Base-by-base conservation (phyloP, 1,140 invertebrate species). In the Drosophila kurseongensis region DNA sequence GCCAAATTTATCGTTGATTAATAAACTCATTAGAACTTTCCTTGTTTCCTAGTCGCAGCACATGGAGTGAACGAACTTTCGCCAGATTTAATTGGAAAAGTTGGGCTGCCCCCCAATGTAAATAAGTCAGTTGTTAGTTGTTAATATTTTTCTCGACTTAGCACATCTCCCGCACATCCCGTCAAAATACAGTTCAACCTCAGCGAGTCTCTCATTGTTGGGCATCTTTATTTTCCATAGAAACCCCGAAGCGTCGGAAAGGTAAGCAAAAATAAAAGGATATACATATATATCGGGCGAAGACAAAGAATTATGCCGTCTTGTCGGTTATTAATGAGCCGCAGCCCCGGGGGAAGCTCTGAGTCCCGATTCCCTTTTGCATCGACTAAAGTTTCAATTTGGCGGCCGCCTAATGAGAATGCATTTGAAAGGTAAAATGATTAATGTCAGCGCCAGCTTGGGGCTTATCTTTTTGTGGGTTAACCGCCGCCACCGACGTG, bases 11-110 rank as follows among this genome's bases (percentile, higher is more conserved):
- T 84, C 56, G 51, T 65, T 74, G 76, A 74, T 83, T 88, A 83
- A 88, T 88, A 89, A 88, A 89, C 84, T 89, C 76, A 89, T 88
- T 88, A 88, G 59, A 88, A 88, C 80, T 88, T 88, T 80, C 38
- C 61, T 58, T 89, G 65, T 71, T 83, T 80, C 60, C 60, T 61
- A 55, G 36, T 48, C 63, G 59, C 82, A 18, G 27, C 54, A 50
- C 59, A 65, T 36, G 54, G 41, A 44, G 51, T 38, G 41, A 60
- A 47, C 60, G 45, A 78, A 78, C 55, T 66, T 81, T 63, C 4
- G 18, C 51, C 47, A 12, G 57, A 67, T 84, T 80, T 88, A 88
- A 88, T 88, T 88, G 75, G 80, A 89, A 88, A 88, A 89, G 83
- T 88, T 88, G 8, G 5, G 32, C 5, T 44, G 29, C 9, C 36